phyloP scores from a whole-genome alignment of 2,113 vertebrate genomes.

The Nerophis ophidion region DNA sequence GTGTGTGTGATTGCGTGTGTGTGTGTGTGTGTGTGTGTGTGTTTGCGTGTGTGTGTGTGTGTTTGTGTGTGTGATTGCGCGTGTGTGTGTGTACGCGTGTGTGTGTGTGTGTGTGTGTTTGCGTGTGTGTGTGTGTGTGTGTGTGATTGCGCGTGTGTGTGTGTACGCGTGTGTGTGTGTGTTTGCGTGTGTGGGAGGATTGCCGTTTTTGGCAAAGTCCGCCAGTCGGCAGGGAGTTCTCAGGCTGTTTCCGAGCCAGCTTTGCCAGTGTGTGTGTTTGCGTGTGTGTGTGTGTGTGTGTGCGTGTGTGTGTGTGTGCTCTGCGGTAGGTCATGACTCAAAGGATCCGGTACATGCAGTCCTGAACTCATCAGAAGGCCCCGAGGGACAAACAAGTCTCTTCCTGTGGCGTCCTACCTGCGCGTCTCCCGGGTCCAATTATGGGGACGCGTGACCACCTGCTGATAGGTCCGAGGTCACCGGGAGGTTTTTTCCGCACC shows the following conservation, averaged over 20 bases:
- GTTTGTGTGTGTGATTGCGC: too few relatives aligned
- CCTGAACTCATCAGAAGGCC: slow-evolving; percentile 69
- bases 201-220: slow-evolving; percentile 60
- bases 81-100: too few relatives aligned
- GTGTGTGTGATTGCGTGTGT: too few relatives aligned
- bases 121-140: too few relatives aligned
- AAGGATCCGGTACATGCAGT: slow-evolving; percentile 70
- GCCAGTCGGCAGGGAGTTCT: slow-evolving; percentile 66
- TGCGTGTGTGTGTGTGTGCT: slow-evolving; percentile 38
- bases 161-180: too few relatives aligned
- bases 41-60: too few relatives aligned
- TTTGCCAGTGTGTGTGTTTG: slow-evolving; percentile 50
- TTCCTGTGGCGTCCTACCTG: slow-evolving; percentile 21
- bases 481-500: too few relatives aligned
- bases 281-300: slow-evolving; percentile 15
- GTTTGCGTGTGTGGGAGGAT: slow-evolving; percentile 35
- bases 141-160: too few relatives aligned
- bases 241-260: slow-evolving; percentile 66
- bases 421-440: slow-evolving; percentile 12
- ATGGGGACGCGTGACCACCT: background rate
- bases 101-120: too few relatives aligned
- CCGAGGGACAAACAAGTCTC: slow-evolving; percentile 56
- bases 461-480: too few relatives aligned
- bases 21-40: too few relatives aligned
- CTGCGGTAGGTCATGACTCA: slow-evolving; percentile 73